A percentile compares a stretch with the other conserved stretches of the same genome.
Evolutionary conservation across 2,888 invertebrate species (phyloP).

Genomic region (Drosophila falleni): DNA sequence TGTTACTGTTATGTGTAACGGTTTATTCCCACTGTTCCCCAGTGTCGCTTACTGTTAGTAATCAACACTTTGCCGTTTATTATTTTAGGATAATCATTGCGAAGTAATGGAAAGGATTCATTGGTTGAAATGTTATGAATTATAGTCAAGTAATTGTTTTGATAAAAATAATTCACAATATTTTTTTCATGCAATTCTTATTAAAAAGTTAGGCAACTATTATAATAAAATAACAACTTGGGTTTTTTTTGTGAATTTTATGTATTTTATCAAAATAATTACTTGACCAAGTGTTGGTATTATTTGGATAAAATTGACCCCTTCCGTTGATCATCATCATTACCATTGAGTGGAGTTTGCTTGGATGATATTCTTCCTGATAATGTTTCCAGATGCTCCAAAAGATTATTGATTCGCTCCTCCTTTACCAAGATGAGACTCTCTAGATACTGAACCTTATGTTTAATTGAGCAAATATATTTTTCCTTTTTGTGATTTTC

Average conservation of each 20-base stretch:
- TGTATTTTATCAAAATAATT: background rate
- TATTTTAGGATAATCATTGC: too few relatives aligned
- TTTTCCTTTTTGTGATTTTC: conserved; percentile 15
- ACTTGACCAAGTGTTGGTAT: background rate
- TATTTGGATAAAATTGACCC: background rate
- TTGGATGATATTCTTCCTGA: background rate
- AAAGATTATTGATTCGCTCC: conserved; percentile 23
- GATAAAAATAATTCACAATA: too few relatives aligned
- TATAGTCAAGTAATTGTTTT: too few relatives aligned
- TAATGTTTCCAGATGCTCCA: background rate
- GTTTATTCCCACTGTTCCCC: too few relatives aligned
- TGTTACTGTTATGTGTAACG: too few relatives aligned
- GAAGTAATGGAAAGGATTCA: too few relatives aligned
- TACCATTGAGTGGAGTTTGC: background rate
- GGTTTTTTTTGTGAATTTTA: background rate
- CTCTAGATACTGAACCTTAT: conserved; percentile 24
- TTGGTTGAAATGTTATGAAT: too few relatives aligned
- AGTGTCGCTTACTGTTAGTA: too few relatives aligned
- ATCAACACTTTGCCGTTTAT: too few relatives aligned
- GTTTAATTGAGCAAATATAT: conserved; percentile 19
- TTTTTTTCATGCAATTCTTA: too few relatives aligned
- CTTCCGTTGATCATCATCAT: background rate
- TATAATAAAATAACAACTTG: too few relatives aligned
- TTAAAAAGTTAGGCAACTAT: too few relatives aligned
- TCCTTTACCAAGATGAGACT: conserved; percentile 33